Conservation (phyloP, 2,113 vertebrate genomes). For the Coptodon rendalli region DNA sequence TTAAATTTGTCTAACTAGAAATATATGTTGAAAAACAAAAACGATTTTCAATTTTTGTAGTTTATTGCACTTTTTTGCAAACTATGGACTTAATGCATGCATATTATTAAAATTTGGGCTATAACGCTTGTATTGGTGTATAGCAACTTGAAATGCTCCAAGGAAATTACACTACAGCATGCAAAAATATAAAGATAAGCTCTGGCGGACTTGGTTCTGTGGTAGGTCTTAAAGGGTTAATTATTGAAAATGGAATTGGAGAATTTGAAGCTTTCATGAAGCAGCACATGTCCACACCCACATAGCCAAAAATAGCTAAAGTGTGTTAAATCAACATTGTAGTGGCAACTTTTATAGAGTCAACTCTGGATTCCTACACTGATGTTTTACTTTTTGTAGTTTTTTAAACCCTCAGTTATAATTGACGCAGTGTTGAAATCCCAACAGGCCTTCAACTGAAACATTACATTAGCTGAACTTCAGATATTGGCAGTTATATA, state of each 20-base stretch:
- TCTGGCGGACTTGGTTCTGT: neutral
- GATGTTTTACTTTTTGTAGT: neutral
- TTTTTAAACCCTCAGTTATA: neutral
- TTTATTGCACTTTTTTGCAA: neutral
- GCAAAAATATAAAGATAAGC: neutral
- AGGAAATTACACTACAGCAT: neutral
- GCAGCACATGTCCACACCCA: neutral
- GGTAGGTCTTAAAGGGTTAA: neutral
- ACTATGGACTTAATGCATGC: neutral
- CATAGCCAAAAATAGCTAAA: neutral
- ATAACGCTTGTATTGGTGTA: rapidly evolving
- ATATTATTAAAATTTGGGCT: neutral
- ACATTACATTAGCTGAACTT: neutral
- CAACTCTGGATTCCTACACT: neutral
- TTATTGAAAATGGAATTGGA: neutral
- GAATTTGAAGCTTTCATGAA: neutral
- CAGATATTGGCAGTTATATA: neutral
- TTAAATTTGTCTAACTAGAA: too few relatives aligned
- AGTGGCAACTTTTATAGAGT: neutral
- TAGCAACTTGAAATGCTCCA: rapidly evolving
- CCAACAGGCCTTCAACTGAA: neutral
- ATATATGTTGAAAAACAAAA: neutral
- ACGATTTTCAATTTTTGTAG: rapidly evolving
- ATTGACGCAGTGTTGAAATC: neutral
- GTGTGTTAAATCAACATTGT: neutral